Evolutionary conservation across 2,888 invertebrate species (phyloP), one percentile per base, ranked within the genome.

Genomic region (Lithophane semibrunnea): DNA sequence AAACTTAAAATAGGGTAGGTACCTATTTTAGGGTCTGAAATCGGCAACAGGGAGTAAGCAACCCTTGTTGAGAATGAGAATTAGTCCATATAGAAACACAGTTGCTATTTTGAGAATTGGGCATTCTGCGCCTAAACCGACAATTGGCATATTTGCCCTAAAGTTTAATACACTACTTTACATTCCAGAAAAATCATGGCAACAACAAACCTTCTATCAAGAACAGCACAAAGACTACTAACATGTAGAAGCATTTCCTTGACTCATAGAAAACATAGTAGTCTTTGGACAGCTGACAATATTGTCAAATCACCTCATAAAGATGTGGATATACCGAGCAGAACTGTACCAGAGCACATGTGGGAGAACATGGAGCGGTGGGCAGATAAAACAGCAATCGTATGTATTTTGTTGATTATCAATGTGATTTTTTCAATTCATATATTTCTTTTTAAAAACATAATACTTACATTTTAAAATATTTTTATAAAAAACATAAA

Each of bases 351-450:
- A 73, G 97, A 98, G 85, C 97, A 97, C 83, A 92, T 98, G 42
- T 98, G 97, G 97, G 92, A 93, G 77, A 95, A 97, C 85, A 88
- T 97, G 68, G 97, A 97, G 37, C 97, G 95, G 89, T 98, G 98
- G 98, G 95, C 97, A 29, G 97, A 98, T 77, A 97, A 97, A 90
- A 97, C 97, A 1, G 98, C 98, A 42, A 77, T 97, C 92, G 98
- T 98, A 94, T 95, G 97, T 96, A 79, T 29, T 29, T 68, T 56
- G 1, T 56, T 56, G 56, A 58, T 24, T 24, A n/a, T 56, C n/a
- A n/a, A n/a, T 12, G 12, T n/a, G 56, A 56, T 12, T 56, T 56
- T 56, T 4, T 10, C 10, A 16, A 49, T 49, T 49, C 13, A 49
- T 49, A 16, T 37, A 37, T 37, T 29, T 29, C 29, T 29, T 29